Evolutionary conservation across 2,113 vertebrate genomes (phyloP), one percentile per base, ranked within the genome.

Genomic region (Nannobrachium achirus): DNA sequence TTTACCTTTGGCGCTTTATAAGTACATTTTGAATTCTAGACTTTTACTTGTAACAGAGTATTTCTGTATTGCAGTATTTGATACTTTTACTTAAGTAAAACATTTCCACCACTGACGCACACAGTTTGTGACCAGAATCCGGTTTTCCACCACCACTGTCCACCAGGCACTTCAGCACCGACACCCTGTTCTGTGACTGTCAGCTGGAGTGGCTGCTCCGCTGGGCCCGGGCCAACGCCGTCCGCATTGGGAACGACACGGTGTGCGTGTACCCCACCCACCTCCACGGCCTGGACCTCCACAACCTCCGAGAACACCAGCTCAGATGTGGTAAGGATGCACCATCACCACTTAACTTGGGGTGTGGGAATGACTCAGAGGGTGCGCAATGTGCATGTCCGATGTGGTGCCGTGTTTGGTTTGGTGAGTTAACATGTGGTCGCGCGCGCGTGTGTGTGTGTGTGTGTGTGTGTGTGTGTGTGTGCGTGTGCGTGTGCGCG

Each of bases 101-200:
- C n/a, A n/a, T n/a, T n/a, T n/a, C n/a, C n/a, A n/a, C n/a, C 5
- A 20, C 65, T 57, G 45, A 15, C 14, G 53, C 19, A 38, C 39
- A 19, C 15, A 56, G 33, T 61, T 20, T 5, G 8, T 46, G 18
- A 16, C 52, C 11, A 10, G 7, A 33, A 52, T 13, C 41, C 13
- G 48, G 0, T 55, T 71, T 8, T 38, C 40, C 0, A 1, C 42
- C 71, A 7, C 1, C 79, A 73, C 46, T 71, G 85, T 83, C 75
- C 52, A 16, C 10, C 70, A 97, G 95, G 64, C 93, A 94, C 79
- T 95, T 97, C 80, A 88, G 88, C 75, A 93, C 94, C 0, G 95
- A 96, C 73, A 93, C 92, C 3, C 89, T 97, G 68, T 95, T 94
- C 78, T 97, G 96, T 84, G 96, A 97, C 89, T 97, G 96, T 74